Conservation (phyloP, 1,140 invertebrate genomes). For the Phthorimaea operculella region DNA sequence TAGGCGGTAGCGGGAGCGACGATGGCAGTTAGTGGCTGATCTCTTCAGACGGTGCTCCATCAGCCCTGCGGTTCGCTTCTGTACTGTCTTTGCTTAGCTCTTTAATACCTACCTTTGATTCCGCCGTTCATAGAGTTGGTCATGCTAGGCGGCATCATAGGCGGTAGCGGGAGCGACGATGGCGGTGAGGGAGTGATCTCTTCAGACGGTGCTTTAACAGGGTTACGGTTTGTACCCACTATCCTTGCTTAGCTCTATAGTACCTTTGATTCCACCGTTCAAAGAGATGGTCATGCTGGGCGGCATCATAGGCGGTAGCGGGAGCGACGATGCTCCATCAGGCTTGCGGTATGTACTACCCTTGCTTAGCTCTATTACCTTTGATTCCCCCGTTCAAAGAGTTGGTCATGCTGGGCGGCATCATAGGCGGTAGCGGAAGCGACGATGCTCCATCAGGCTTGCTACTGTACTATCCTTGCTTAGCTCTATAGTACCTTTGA, state of each 20-base stretch:
- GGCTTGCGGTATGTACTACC: conserved; percentile 49
- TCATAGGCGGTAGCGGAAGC: conserved; percentile 25
- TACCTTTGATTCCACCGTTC: conserved; percentile 8
- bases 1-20: conserved; percentile 33
- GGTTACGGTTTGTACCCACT: conserved; percentile 46
- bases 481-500: no score
- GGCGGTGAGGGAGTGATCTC: conserved; percentile 48
- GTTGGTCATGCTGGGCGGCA: conserved; percentile 18
- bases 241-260: conserved; percentile 36
- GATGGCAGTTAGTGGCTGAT: conserved; percentile 46
- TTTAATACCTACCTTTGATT: no score
- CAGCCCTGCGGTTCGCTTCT: conserved; percentile 52
- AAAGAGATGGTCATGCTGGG: conserved; percentile 15
- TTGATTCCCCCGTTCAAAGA: conserved; percentile 13
- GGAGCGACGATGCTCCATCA: conserved; percentile 52
- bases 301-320: conserved; percentile 49
- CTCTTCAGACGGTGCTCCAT: conserved; percentile 52
- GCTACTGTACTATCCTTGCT: no score
- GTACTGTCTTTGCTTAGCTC: conserved; percentile 47
- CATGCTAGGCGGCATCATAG: conserved; percentile 16
- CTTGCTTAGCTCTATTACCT: conserved; percentile 36
- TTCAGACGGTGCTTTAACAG: conserved; percentile 46
- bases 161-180: conserved; percentile 38
- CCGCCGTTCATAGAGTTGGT: conserved; percentile 12
- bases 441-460: conserved; percentile 58